Conservation (phyloP, 2,113 vertebrate genomes). For the Jaculus jaculus region DNA sequence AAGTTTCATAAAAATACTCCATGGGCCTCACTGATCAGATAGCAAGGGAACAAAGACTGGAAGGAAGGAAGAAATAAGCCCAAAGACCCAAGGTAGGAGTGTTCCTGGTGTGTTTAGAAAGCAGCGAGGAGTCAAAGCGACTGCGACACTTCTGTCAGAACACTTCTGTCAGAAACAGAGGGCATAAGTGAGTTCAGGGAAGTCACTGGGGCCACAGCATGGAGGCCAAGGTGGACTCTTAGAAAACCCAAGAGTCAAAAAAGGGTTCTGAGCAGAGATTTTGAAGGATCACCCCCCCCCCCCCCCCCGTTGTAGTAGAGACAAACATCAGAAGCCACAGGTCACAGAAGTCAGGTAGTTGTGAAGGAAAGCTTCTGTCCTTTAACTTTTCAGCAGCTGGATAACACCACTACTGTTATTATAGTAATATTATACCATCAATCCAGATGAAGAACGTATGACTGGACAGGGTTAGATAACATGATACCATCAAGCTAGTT, state of each 20-base stretch:
- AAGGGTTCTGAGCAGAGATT: background rate
- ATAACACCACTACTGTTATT: no score
- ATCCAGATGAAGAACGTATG: background rate
- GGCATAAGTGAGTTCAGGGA: background rate
- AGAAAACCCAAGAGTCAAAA: background rate
- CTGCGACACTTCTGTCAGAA: no score
- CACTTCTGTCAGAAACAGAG: no score
- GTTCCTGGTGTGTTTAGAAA: background rate
- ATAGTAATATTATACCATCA: background rate
- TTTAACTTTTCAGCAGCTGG: background rate
- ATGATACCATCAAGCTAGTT: background rate
- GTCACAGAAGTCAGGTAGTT: no score
- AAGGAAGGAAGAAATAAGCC: background rate
- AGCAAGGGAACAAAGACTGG: background rate
- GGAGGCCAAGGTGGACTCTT: background rate
- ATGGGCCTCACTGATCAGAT: background rate
- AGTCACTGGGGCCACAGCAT: background rate
- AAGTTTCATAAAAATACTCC: background rate
- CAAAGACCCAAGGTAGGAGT: background rate
- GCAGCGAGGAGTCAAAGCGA: no score
- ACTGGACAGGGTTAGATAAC: background rate
- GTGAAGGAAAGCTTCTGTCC: background rate
- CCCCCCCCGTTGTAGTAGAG: background rate
- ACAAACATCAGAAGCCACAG: background rate
- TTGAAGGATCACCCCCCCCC: background rate